Base-by-base conservation (phyloP, 2,797 vertebrate genomes). In the Lepus townsendii region DNA sequence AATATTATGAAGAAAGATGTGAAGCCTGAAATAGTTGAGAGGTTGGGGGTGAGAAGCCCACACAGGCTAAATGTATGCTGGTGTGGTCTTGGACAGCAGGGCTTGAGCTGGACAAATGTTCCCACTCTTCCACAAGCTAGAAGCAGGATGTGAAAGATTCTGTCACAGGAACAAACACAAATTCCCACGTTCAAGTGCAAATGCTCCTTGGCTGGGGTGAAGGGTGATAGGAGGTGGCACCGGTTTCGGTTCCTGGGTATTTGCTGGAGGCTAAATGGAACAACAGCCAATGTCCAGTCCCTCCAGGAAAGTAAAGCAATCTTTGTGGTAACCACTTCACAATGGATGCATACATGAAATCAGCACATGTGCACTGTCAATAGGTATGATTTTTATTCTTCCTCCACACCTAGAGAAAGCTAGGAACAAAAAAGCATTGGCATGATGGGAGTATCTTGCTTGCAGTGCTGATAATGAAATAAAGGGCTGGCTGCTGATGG, bases 281-380 rank as follows among this genome's bases (percentile, higher is more conserved):
- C 11, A 72, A 60, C 17, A 84, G 32, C 9, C n/a, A n/a, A 4
- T 1, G 4, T n/a, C 0, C 0, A 60, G 42, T 1, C 3, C 22
- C 54, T 73, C 84, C 30, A 47, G 89, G 63, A 80, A 71, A 78
- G 4, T 4, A 60, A 90, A 69, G 9, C 19, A 35, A 9, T 73
- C 35, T 42, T 26, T 26, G n/a, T 42, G 32, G 26, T 7, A 11
- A 32, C 19, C 26, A 20, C 57, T 35, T 7, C 10, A 52, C 24
- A 35, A 19, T 11, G 38, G 24, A n/a, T 52, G 38, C 0, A 1
- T 4, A 50, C 14, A 63, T 50, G 30, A 82, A 73, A 82, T 60
- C 17, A 35, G 63, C 17, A 16, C 1, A n/a, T 11, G 4, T 32
- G 14, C 16, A 47, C 27, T 50, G 26, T 7, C 54, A 38, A 68